Evolutionary conservation across 2,888 invertebrate genomes (phyloP).

Genomic region (Nezara viridula): DNA sequence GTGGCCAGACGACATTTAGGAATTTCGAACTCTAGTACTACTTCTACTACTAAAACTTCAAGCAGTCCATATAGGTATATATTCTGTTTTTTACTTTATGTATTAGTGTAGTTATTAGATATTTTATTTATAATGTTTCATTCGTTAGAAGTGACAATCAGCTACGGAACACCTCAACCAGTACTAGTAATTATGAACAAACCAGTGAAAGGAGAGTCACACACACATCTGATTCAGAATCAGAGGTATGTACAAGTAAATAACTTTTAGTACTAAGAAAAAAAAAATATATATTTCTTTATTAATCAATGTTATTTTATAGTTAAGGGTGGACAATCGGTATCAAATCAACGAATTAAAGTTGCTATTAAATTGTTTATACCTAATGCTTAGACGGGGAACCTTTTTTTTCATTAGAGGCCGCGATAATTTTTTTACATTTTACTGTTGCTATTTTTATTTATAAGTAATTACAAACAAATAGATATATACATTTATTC

Average conservation of each 20-base stretch:
- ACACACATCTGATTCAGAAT: constrained; percentile 69
- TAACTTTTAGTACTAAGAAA: background rate
- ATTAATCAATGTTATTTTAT: too few species aligned
- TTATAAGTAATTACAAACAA: too few species aligned
- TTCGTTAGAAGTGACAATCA: constrained; percentile 82
- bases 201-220: constrained; percentile 74
- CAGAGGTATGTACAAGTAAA: constrained; percentile 66
- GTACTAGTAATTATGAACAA: constrained; percentile 82
- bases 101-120: too few species aligned
- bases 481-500: too few species aligned
- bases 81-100: background rate
- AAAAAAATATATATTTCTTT: too few species aligned
- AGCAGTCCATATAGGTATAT: constrained; percentile 88
- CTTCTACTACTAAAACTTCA: constrained; percentile 94
- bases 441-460: too few species aligned
- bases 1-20: constrained; percentile 84
- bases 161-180: constrained; percentile 84
- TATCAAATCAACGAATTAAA: too few species aligned
- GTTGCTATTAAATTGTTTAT: too few species aligned
- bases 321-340: too few species aligned
- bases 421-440: too few species aligned
- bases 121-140: background rate
- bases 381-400: too few species aligned
- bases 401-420: too few species aligned
- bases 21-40: constrained; percentile 95